Evolutionary conservation across 2,888 invertebrate genomes (phyloP), one percentile per base, ranked within the genome.

Genomic region (Philereme vetulata): DNA sequence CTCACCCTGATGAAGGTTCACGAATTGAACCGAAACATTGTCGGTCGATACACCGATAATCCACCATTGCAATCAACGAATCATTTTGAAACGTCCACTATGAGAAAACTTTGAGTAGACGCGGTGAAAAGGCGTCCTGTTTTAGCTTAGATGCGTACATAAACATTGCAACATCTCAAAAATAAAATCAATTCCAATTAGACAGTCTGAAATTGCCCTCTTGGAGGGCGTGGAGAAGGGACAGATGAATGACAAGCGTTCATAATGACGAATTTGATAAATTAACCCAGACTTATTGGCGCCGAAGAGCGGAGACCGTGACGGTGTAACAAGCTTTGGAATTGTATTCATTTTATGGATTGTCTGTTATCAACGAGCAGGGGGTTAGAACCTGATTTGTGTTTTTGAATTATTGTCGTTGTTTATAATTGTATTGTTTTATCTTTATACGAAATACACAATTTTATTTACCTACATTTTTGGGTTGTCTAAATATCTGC

Each of bases 211-310:
- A 32, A 40, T 47, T 44, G 40, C 48, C 40, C 51, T 50, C 33
- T n/a, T 9, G 47, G 58, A 52, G 5, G 8, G 4, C 38, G 6
- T 38, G 8, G 38, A 38, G 4, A 42, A 38, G 54, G 47, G 43
- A 51, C 50, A 57, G 57, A 53, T 57, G 53, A 57, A 55, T 51
- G 55, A 51, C 54, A 57, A 51, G 54, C 52, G 53, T 52, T 57
- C 35, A 55, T 54, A 47, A 58, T 58, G 54, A 58, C n/a, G 53
- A 54, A 47, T 58, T 62, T 58, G 54, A 58, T 55, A 62, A 62
- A 62, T 62, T 55, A 35, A 43, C 9, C 9, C 44, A 55, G 62
- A 55, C 58, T 54, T 51, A n/a, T 44, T 32, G 57, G 62, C 43
- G 62, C 45, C 53, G 46, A 35, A 8, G 46, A 5, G 43, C 43